Base-by-base conservation (phyloP, 2,797 vertebrate species). In the Karalla daura region DNA sequence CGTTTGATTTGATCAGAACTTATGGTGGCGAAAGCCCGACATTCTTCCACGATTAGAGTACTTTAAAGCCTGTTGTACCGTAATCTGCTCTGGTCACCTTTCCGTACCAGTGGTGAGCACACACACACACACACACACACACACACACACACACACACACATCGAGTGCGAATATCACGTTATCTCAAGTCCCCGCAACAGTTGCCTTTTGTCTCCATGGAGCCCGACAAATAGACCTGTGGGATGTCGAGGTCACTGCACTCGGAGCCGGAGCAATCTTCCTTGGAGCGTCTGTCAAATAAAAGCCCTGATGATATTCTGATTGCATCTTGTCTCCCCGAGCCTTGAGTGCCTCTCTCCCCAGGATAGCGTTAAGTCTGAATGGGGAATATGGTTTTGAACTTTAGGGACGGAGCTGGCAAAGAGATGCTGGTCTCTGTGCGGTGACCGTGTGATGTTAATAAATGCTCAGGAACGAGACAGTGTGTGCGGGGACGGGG, bases 301-400 rank as follows among this genome's bases (percentile, higher is more conserved):
- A 53, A 70, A 76, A 80, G 20, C 25, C 49, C 11, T 21, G 47
- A 54, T 83, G 64, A 70, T 65, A 46, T 76, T 71, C 59, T 56
- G 47, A 59, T 61, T 64, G 53, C 60, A 58, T 71, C 37, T 45
- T 15, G 12, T 67, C 44, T 66, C 54, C 50, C 23, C 13, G 36
- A 67, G 47, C 50, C 27, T 41, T 2, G 36, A 55, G 20, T 50
- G 47, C 49, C 54, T 68, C 46, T 63, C 37, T 45, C 18, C 53
- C 55, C 62, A 43, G 27, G 49, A 45, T 40, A n/a, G 20, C 28
- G 53, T 63, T 53, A 68, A 72, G 47, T 39, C 63, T 71, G 11
- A 36, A 64, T n/a, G 50, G 54, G 50, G 23, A 74, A 60, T 40
- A 46, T n/a, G 18, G 39, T 32, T 63, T 74, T 49, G 63, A 63